phyloP scores from a whole-genome alignment of 1,140 invertebrate genomes.

The Temnothorax nylanderi region DNA sequence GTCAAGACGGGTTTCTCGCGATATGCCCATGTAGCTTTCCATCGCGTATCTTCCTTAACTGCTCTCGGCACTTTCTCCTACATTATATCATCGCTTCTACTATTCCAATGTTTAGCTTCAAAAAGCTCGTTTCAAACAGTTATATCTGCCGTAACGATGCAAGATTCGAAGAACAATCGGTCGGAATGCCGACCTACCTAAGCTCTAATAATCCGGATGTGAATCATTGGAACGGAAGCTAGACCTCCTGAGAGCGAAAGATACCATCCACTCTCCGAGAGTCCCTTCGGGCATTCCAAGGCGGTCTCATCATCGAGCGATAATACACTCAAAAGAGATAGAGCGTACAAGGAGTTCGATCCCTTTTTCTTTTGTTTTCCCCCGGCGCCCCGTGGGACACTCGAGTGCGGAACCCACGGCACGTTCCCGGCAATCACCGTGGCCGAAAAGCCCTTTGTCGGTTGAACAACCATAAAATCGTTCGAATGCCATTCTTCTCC shows the following conservation, averaged over 20 bases:
- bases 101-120: neutral
- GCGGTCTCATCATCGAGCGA: slow-evolving; percentile 38
- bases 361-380: neutral
- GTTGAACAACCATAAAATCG: slow-evolving; percentile 55
- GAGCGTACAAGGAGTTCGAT: slow-evolving; percentile 17
- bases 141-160: neutral
- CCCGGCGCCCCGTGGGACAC: neutral
- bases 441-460: slow-evolving; percentile 40
- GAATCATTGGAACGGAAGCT: slow-evolving; percentile 52
- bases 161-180: neutral
- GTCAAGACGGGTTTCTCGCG: neutral
- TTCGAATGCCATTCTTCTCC: slow-evolving; percentile 53
- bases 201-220: slow-evolving; percentile 37
- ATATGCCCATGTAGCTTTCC: neutral
- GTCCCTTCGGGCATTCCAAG: slow-evolving; percentile 29
- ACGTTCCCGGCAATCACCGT: slow-evolving; percentile 12
- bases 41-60: slow-evolving; percentile 27
- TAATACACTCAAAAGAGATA: slow-evolving; percentile 29
- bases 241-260: slow-evolving; percentile 2
- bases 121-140: neutral
- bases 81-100: slow-evolving; percentile 21
- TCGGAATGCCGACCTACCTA: neutral
- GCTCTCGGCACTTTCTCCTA: slow-evolving; percentile 22
- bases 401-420: slow-evolving; percentile 1
- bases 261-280: neutral